These are phyloP conservation scores for Sterna hirundo DNA, from an alignment of 2,113 vertebrate species.

Conservation along the genomic window DNA sequence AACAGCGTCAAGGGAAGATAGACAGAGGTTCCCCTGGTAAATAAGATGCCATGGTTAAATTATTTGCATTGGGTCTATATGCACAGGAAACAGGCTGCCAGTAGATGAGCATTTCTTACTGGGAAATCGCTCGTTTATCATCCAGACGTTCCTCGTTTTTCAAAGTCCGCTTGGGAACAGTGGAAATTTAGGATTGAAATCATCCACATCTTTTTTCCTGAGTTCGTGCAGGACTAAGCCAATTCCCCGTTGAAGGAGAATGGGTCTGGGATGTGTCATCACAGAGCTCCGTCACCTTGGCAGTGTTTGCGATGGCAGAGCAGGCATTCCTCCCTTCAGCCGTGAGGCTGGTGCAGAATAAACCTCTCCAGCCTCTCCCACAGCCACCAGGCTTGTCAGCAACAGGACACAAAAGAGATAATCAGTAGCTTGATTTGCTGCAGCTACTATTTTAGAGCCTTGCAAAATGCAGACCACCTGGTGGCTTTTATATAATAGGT, in stretches of 20 bases:
- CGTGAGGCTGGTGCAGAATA: accelerated
- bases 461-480: not conserved
- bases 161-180: not conserved
- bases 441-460: not conserved
- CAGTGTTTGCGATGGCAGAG: not conserved
- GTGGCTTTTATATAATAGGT: not conserved
- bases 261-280: not conserved
- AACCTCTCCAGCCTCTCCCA: not conserved
- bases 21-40: not conserved
- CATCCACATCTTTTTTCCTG: not conserved
- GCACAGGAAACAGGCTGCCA: not conserved
- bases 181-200: not conserved
- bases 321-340: not conserved
- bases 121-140: not conserved
- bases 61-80: not conserved
- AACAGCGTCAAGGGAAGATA: not conserved
- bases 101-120: not conserved
- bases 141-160: not conserved
- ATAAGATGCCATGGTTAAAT: not conserved
- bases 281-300: not conserved
- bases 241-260: not conserved
- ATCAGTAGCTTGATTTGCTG: not conserved
- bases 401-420: not conserved
- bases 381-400: not conserved
- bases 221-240: not conserved